These are phyloP conservation scores for Drosophila sproati DNA, from an alignment of 1,140 invertebrate species.

Conservation along the genomic window DNA sequence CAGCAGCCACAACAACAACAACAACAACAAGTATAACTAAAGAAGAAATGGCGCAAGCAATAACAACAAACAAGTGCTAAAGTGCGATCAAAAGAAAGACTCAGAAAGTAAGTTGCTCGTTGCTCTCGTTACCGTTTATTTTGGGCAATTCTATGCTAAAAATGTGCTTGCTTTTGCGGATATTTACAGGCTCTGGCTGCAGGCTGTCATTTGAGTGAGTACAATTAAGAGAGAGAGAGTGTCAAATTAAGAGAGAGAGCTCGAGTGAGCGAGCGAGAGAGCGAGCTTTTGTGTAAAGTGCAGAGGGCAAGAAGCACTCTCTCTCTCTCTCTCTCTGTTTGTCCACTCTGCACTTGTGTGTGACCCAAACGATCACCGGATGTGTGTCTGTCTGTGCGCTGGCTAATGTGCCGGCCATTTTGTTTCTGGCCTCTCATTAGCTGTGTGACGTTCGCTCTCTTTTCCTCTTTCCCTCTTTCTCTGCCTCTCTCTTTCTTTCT, in stretches of 20 bases:
- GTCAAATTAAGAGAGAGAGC: not conserved
- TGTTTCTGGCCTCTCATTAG: slow-evolving; percentile 74
- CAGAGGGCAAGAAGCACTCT: slow-evolving; percentile 2
- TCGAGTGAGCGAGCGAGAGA: slow-evolving; percentile 10
- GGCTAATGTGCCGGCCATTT: slow-evolving; percentile 78
- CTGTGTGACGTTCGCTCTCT: slow-evolving; percentile 38
- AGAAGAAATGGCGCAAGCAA: slow-evolving; percentile 38
- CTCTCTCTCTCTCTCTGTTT: too few species aligned
- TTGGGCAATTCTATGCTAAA: slow-evolving; percentile 38
- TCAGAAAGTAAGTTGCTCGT: slow-evolving; percentile 70
- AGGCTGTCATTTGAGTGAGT: not conserved
- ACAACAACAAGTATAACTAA: slow-evolving; percentile 20
- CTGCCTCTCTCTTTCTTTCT: slow-evolving; percentile 20
- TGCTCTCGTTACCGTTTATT: slow-evolving; percentile 22
- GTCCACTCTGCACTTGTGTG: slow-evolving; percentile 32
- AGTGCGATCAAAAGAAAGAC: slow-evolving; percentile 50
- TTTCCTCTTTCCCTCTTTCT: slow-evolving; percentile 20
- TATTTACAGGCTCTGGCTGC: not conserved
- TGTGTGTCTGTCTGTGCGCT: slow-evolving; percentile 39
- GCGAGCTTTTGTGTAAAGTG: not conserved
- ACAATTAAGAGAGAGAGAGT: not conserved
- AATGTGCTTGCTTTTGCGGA: slow-evolving; percentile 9
- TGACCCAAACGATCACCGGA: slow-evolving; percentile 58
- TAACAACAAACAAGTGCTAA: slow-evolving; percentile 49
- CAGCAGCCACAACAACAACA: slow-evolving; percentile 26